Evolutionary conservation across 2,113 vertebrate genomes (phyloP).

Genomic region (Orycteropus afer): DNA sequence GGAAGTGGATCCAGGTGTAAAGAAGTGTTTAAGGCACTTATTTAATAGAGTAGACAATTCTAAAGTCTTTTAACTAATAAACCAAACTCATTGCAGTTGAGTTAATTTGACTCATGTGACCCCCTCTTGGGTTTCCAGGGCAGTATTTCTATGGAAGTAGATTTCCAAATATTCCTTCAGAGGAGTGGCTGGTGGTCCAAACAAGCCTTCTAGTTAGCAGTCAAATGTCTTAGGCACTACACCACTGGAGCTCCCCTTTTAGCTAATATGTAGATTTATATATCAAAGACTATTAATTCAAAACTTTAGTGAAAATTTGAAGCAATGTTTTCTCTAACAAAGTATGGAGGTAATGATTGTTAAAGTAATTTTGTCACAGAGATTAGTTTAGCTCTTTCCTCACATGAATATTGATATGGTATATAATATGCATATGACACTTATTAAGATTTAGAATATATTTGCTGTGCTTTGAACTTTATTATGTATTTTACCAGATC

Average conservation of each 20-base stretch:
- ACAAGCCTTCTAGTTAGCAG: too few species aligned
- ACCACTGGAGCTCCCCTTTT: not conserved
- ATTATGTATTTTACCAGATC: not conserved
- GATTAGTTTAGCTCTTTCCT: not conserved
- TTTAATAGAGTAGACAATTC: not conserved
- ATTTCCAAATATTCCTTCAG: too few species aligned
- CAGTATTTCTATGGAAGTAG: too few species aligned
- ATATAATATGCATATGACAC: not conserved
- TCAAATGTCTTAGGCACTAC: too few species aligned
- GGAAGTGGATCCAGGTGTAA: not conserved
- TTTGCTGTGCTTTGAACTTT: not conserved
- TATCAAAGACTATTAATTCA: not conserved
- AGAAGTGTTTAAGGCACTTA: not conserved
- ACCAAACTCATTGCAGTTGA: too few species aligned
- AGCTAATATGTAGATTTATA: not conserved
- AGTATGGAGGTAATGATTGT: not conserved
- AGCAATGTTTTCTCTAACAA: not conserved
- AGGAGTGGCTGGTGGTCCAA: too few species aligned
- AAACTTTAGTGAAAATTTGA: not conserved
- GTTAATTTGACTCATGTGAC: too few species aligned
- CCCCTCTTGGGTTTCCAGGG: too few species aligned
- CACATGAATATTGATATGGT: not conserved
- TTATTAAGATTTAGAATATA: not conserved
- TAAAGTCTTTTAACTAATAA: too few species aligned
- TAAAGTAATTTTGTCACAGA: not conserved